Conservation (phyloP, 2,113 vertebrate genomes). For the Vicugna pacos region DNA sequence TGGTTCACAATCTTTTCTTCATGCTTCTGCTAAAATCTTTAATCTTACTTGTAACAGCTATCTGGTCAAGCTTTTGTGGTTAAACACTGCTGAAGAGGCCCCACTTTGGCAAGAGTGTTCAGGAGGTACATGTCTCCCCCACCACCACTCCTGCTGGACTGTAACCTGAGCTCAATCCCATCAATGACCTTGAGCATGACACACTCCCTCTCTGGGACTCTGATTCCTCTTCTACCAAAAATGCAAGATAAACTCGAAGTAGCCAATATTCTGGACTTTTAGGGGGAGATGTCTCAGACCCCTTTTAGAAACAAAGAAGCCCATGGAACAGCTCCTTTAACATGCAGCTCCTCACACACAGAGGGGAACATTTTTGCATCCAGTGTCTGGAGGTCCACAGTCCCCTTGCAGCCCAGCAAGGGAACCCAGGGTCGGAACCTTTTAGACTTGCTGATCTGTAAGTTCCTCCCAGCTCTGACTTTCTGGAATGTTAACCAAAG, state of each 20-base stretch:
- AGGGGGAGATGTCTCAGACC: not conserved
- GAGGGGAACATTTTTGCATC: not conserved
- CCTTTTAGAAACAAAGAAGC: not conserved
- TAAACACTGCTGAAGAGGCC: not conserved
- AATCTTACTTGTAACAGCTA: not conserved
- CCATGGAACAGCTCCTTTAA: not conserved
- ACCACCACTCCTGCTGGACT: not conserved
- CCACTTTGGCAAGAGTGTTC: not conserved
- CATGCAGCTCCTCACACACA: fast-evolving
- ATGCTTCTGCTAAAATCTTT: not conserved
- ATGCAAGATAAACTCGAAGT: not conserved
- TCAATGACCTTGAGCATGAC: not conserved
- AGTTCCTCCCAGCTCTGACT: not conserved
- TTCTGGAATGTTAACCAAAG: conserved; percentile 44
- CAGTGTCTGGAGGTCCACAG: not conserved
- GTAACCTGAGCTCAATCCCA: not conserved
- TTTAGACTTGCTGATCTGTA: not conserved
- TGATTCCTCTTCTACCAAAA: conserved; percentile 28
- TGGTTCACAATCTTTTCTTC: not conserved
- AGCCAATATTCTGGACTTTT: not conserved
- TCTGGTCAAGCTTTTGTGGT: not conserved
- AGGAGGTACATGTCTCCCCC: not conserved
- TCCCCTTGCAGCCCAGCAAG: not conserved
- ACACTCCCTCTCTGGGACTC: not conserved
- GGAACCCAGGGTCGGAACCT: not conserved